Evolutionary conservation across 2,888 invertebrate genomes (phyloP).

Genomic region (Brachyptera putata): DNA sequence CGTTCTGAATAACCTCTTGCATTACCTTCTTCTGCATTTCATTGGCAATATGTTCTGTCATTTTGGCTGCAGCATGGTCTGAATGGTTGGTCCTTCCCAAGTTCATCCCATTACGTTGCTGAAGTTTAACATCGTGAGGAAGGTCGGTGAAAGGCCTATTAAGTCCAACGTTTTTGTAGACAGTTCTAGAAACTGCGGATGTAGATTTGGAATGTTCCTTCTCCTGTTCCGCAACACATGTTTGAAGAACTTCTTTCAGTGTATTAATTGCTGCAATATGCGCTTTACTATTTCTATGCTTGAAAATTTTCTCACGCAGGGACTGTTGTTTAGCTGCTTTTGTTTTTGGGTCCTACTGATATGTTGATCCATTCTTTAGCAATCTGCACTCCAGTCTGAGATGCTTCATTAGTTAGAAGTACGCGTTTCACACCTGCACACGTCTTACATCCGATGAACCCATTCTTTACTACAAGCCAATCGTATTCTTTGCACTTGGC

Average conservation of each 20-base stretch:
- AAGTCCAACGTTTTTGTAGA: background rate
- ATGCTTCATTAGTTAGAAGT: background rate
- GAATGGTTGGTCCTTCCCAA: background rate
- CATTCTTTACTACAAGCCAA: background rate
- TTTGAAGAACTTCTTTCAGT: background rate
- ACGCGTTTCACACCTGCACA: background rate
- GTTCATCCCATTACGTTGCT: background rate
- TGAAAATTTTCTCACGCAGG: background rate
- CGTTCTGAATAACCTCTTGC: background rate
- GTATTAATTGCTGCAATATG: background rate
- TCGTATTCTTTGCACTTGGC: background rate
- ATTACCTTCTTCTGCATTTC: background rate
- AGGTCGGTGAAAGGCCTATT: background rate
- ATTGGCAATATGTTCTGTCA: background rate
- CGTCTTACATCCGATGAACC: background rate
- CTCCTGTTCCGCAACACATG: background rate
- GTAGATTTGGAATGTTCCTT: background rate
- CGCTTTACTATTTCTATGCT: background rate
- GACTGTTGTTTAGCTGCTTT: constrained; percentile 2
- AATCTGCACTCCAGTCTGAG: background rate
- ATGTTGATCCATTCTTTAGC: background rate
- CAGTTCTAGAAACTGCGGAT: background rate
- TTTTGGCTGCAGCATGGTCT: background rate
- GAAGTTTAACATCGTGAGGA: background rate
- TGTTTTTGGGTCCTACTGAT: background rate